Conservation (phyloP, 2,888 invertebrate species). For the Ectemnius lituratus region DNA sequence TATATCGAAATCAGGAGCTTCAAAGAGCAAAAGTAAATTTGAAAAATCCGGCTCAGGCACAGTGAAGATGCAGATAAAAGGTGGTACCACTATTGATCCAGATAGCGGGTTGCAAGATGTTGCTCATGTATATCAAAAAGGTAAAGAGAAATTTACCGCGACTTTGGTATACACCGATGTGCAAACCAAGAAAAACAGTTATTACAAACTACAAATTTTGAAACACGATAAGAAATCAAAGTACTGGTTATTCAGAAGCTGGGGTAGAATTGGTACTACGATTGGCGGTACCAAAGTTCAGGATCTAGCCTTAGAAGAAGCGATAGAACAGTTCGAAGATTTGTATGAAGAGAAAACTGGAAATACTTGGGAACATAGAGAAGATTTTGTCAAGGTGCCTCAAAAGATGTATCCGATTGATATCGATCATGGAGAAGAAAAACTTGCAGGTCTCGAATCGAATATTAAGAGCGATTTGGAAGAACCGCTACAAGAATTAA, state of each 20-base stretch:
- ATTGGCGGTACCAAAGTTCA: slow-evolving; percentile 88
- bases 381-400: slow-evolving; percentile 85
- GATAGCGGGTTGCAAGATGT: slow-evolving; percentile 88
- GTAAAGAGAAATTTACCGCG: slow-evolving; percentile 84
- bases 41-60: slow-evolving; percentile 81
- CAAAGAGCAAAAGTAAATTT: slow-evolving; percentile 82
- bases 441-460: slow-evolving; percentile 76
- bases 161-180: slow-evolving; percentile 93
- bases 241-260: slow-evolving; percentile 92
- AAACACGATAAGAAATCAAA: slow-evolving; percentile 83
- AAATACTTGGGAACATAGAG: slow-evolving; percentile 86
- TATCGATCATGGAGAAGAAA: slow-evolving; percentile 88
- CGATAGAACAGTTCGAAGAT: slow-evolving; percentile 82
- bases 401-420: slow-evolving; percentile 91
- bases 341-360: slow-evolving; percentile 89
- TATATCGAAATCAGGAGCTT: slow-evolving; percentile 79
- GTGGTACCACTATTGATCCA: slow-evolving; percentile 95
- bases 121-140: slow-evolving; percentile 87
- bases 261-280: slow-evolving; percentile 98
- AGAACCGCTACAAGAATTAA: slow-evolving; percentile 88
- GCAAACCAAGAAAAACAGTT: slow-evolving; percentile 93
- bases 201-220: slow-evolving; percentile 95
- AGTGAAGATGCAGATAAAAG: slow-evolving; percentile 85
- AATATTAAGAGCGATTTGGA: slow-evolving; percentile 85
- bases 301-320: slow-evolving; percentile 79